Evolutionary conservation across 2,888 invertebrate genomes (phyloP), one percentile per base, ranked within the genome.

Genomic region (Rhingia rostrata): DNA sequence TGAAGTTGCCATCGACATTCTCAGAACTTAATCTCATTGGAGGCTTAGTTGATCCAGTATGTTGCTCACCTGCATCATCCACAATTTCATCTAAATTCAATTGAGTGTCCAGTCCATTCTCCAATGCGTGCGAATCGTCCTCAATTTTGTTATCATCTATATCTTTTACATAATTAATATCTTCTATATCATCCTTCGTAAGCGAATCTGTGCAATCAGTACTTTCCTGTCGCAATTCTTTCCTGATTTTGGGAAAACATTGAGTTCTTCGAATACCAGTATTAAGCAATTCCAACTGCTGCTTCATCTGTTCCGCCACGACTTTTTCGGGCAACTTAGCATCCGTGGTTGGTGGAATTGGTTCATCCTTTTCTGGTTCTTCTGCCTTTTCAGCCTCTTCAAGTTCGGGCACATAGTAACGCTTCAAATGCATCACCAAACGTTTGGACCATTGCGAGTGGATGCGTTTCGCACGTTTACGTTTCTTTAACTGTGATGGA

Each of bases 201-300:
- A 2, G 22, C 22, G 22, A 22, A 22, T 22, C 22, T 22, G 22
- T 22, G 22, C 22, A 22, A 22, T 22, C 22, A 22, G 22, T 22
- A 22, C 22, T 22, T 22, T 22, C 2, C 2, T 2, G 22, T 2
- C 2, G 22, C 22, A 22, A 22, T 22, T 22, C 22, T 22, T 22
- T 22, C 22, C 22, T 22, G 22, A 22, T 22, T 22, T 22, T 77
- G 67, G 1, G 7, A 7, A 56, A 3, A 22, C 70, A 33, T 54
- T 32, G 0, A 9, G 7, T 7, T 87, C 88, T 66, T 88, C 88
- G 5, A 90, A 89, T 3, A 90, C 88, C 87, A 53, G 79, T 89
- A 74, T 90, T 90, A 0, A 91, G 75, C 39, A 91, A 69, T 75
- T 90, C 89, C 58, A 91, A 86, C 63, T 91, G 91, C 49, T 91